Evolutionary conservation across 2,797 vertebrate species (phyloP), one percentile per base, ranked within the genome.

Genomic region (Chrosomus eos): DNA sequence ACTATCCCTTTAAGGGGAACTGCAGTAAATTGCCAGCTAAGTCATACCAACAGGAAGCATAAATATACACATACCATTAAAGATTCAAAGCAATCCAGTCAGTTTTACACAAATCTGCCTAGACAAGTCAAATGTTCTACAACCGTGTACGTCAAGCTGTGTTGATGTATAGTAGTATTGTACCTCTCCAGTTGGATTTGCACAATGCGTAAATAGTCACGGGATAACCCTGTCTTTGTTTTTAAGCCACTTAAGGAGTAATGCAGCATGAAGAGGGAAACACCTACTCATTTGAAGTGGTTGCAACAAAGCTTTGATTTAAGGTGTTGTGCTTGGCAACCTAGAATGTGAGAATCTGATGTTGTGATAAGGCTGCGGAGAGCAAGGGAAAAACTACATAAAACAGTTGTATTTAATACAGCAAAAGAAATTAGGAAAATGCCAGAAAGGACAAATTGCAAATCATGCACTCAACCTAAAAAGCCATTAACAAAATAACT

Each of bases 251-350:
- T 80, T 66, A 67, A 80, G 77, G 26, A 31, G 77, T 66, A 80
- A 67, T 80, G 62, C 62, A 80, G 77, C 77, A 80, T 36, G 77
- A 80, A 80, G 28, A 36, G 43, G 43, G 77, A 51, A 67, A 80
- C 77, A 51, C 77, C 77, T 62, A 80, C 77, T 23, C 28, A 80
- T 80, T 16, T 80, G 77, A 80, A 80, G 28, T 80, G 60, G 77
- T 80, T 67, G 67, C 77, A 60, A 77, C 74, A 80, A 80, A 45
- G 77, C 60, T 51, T 33, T 80, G 60, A 67, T 80, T 80, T 66
- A 48, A 80, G 77, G 18, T 66, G 77, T 36, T 80, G 62, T 48
- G 77, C 77, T 80, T 80, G 77, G 62, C 60, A 80, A 80, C 28
- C 43, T 66, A 51, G 43, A 33, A 33, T 67, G 77, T 67, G 19